Evolutionary conservation across 2,888 invertebrate genomes (phyloP).

Genomic region (Pterobdella sp.): DNA sequence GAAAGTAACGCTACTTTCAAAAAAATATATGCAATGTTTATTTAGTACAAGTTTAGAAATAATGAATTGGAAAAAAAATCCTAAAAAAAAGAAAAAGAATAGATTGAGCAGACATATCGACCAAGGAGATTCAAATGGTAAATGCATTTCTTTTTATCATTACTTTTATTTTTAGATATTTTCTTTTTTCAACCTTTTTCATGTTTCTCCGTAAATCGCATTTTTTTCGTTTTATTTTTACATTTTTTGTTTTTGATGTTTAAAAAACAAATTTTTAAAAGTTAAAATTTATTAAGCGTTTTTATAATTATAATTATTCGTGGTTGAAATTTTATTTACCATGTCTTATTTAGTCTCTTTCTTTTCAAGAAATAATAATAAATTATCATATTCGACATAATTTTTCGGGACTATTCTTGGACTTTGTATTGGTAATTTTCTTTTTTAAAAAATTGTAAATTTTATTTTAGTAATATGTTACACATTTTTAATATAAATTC

Average conservation of each 20-base stretch:
- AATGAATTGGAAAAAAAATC: neutral
- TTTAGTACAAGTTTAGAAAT: neutral
- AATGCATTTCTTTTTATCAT: no score
- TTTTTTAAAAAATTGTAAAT: no score
- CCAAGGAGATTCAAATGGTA: no score
- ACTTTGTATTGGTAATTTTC: neutral
- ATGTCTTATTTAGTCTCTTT: no score
- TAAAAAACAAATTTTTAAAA: neutral
- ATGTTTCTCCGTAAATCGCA: neutral
- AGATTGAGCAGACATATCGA: no score
- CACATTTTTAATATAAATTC: no score
- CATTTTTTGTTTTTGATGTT: neutral
- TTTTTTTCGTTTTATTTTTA: neutral
- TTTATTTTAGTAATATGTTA: no score
- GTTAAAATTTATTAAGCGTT: neutral
- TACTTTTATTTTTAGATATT: neutral
- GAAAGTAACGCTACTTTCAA: neutral
- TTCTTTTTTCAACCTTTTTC: neutral
- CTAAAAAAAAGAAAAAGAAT: no score
- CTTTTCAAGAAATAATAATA: neutral
- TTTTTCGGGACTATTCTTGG: neutral
- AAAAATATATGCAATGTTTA: neutral
- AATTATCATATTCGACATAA: conserved; percentile 12
- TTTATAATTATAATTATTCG: no score
- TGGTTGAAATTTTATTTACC: no score